Percentiles rank a stretch among this genome's conserved stretches.
Conservation (phyloP, 2,113 vertebrate species). For the Lynx canadensis region DNA sequence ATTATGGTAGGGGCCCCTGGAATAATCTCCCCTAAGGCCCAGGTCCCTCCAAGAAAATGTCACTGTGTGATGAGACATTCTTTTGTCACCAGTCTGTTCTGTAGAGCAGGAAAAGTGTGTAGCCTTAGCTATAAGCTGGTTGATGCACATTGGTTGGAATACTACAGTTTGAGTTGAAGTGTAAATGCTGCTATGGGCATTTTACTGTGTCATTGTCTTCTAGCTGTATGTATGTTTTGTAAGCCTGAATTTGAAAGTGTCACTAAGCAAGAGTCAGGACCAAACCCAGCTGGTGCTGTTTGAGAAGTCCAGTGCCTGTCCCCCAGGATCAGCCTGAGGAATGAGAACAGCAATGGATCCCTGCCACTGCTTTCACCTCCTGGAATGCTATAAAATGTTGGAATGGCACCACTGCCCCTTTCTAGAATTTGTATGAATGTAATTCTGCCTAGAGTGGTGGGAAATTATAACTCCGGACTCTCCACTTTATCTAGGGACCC, state of each 20-base stretch:
- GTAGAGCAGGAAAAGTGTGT: neutral
- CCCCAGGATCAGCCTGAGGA: neutral
- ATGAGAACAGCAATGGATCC: neutral
- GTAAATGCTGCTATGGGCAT: accelerated
- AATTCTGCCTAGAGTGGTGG: neutral
- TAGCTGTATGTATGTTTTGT: neutral
- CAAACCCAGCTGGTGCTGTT: neutral
- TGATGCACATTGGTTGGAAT: neutral
- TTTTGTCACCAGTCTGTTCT: neutral
- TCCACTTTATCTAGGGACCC: neutral
- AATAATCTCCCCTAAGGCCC: neutral
- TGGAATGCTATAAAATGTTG: neutral
- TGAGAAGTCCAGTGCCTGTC: neutral
- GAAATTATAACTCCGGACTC: neutral
- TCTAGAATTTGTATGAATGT: neutral
- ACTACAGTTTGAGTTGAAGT: neutral
- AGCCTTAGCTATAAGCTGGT: neutral
- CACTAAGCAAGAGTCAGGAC: neutral
- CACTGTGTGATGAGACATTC: neutral
- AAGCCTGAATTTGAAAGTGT: neutral
- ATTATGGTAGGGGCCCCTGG: neutral
- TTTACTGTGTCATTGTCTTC: neutral
- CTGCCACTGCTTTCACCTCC: neutral
- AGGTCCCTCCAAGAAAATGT: neutral
- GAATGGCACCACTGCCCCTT: neutral